phyloP scores from a whole-genome alignment of 1,140 invertebrate species.

The Drosophila chauvacae region DNA sequence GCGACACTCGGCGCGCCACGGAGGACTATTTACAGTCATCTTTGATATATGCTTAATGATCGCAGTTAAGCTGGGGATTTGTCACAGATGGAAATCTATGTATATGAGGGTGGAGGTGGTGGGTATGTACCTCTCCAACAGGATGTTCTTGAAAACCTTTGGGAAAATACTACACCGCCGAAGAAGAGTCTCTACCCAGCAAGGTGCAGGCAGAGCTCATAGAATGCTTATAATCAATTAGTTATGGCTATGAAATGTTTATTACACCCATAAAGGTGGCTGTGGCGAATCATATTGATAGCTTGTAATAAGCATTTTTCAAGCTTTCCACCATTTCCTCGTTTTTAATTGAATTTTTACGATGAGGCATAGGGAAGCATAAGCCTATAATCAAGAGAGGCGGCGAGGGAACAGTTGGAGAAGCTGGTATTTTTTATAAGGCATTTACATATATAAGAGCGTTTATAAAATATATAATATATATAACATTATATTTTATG shows the following conservation, averaged over 20 bases:
- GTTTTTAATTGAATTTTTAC: constrained; percentile 11
- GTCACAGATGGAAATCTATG: constrained; percentile 44
- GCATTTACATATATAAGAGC: not conserved
- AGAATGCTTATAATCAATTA: constrained; percentile 5
- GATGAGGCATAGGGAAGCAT: not conserved
- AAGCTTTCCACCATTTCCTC: constrained; percentile 1
- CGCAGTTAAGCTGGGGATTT: constrained; percentile 41
- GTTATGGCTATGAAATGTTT: constrained; percentile 17
- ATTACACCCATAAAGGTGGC: constrained; percentile 5
- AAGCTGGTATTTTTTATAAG: not conserved
- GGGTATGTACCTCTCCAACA: not conserved
- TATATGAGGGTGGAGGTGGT: not conserved
- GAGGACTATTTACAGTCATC: constrained; percentile 42
- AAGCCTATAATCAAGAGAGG: not conserved
- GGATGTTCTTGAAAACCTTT: constrained; percentile 10
- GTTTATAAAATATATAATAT: not conserved
- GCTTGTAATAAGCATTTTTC: constrained; percentile 14
- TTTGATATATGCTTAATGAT: constrained; percentile 48
- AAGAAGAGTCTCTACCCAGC: not conserved
- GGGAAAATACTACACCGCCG: not conserved
- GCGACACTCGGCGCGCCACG: constrained; percentile 4
- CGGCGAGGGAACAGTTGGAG: not conserved
- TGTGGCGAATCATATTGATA: constrained; percentile 10
- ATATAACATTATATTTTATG: not conserved
- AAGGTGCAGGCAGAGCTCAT: constrained; percentile 1